A percentile compares a stretch with the other conserved stretches of the same genome.
phyloP scores from a whole-genome alignment of 2,888 invertebrate genomes.

The Diarsia dahlii region DNA sequence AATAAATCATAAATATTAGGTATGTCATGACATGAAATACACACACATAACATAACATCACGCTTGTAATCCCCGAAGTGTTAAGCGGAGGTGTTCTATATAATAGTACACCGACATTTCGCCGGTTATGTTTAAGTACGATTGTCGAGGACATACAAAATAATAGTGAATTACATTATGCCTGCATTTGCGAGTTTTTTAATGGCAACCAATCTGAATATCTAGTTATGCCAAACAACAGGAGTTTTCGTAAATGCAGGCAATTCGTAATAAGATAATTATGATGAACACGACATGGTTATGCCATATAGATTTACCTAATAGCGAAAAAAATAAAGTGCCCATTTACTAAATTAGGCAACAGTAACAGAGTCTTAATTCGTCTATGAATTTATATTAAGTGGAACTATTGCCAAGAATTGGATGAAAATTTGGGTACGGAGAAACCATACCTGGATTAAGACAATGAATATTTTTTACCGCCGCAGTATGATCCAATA shows the following conservation, averaged over 20 bases:
- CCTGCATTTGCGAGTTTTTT: neutral
- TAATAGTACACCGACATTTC: too few relatives aligned
- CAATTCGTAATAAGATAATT: neutral
- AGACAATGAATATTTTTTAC: neutral
- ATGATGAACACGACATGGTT: neutral
- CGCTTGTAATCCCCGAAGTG: too few relatives aligned
- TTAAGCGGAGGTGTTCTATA: too few relatives aligned
- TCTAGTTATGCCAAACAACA: too few relatives aligned
- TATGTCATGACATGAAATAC: too few relatives aligned
- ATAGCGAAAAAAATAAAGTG: too few relatives aligned
- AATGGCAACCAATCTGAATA: too few relatives aligned
- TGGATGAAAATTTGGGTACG: neutral
- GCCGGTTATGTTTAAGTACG: accelerated
- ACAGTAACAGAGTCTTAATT: neutral
- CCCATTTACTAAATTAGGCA: neutral
- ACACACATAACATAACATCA: too few relatives aligned
- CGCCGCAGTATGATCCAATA: too few relatives aligned
- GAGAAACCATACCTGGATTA: neutral
- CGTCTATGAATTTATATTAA: neutral
- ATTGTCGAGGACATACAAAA: neutral
- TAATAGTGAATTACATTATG: neutral
- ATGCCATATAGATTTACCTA: too few relatives aligned
- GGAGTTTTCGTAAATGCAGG: too few relatives aligned
- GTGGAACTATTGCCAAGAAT: neutral
- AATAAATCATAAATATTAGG: too few relatives aligned